Evolutionary conservation across 2,888 invertebrate species (phyloP), one percentile per base, ranked within the genome.

Genomic region (Horisme vitalbata): DNA sequence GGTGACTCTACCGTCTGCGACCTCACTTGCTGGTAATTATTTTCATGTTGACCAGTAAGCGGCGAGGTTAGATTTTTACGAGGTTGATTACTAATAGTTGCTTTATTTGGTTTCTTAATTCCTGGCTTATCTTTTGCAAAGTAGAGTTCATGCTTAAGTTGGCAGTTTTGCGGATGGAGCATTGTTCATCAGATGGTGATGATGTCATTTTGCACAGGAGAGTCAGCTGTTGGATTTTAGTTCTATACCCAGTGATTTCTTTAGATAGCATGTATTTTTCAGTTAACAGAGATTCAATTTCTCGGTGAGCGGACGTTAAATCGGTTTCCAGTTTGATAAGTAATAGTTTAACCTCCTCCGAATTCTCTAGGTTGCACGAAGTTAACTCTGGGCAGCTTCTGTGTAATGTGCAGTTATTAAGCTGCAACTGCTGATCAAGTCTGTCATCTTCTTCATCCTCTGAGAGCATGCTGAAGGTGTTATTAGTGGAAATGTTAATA

Each of bases 331-430:
- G 5, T 1, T 31, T 31, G 15, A 15, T 31, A 6, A 31, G 15
- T n/a, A 9, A 8, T 18, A 31, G 1, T 18, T 31, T 31, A 8
- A 18, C 4, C 9, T 13, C 31, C 15, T 31, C 31, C 3, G 9
- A 18, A 6, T 14, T 31, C 4, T 14, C 18, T 31, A 18, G 5
- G 15, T 14, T 31, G 18, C 15, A 31, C 1, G 31, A 10, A 15
- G 5, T 18, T 8, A 31, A 15, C 15, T 31, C 31, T 8, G 31
- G 31, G n/a, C 31, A 31, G 31, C 31, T 31, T 31, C 31, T 31
- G 13, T n/a, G 31, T 10, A 31, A 15, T 9, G 31, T 31, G 10
- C 15, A 31, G 15, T 31, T 18, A 31, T 8, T 31, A 18, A 15
- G 9, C 31, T 15, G 5, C 28, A 11, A 18, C 28, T 37, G 26